A percentile compares a stretch with the other conserved stretches of the same genome.
These are phyloP conservation scores for Zaprionus inermis DNA, from an alignment of 1,140 invertebrate species.

Conservation along the genomic window DNA sequence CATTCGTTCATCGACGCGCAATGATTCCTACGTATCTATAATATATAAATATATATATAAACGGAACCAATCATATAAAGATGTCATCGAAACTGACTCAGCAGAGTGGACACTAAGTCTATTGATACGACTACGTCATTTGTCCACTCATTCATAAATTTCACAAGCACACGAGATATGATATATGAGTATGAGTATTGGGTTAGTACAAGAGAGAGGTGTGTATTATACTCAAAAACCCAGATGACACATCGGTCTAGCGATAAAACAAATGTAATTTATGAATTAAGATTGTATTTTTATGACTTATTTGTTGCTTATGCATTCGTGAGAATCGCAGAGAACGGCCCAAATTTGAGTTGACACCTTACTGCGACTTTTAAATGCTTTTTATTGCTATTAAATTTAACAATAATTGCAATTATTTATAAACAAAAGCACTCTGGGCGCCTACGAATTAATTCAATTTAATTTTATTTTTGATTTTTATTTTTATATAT, in stretches of 20 bases:
- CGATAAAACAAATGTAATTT: neutral
- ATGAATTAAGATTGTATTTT: neutral
- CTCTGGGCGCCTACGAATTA: constrained; percentile 37
- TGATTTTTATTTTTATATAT: constrained; percentile 4
- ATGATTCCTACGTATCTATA: constrained; percentile 10
- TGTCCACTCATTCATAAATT: constrained; percentile 5
- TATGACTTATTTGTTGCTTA: no score
- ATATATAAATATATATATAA: neutral
- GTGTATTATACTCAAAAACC: neutral
- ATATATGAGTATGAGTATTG: neutral
- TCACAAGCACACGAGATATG: constrained; percentile 3
- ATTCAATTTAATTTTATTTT: constrained; percentile 6
- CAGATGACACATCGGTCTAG: constrained; percentile 16
- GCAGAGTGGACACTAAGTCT: constrained; percentile 22
- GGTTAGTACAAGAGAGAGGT: neutral
- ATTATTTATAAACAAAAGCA: constrained; percentile 46
- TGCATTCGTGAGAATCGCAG: constrained; percentile 1
- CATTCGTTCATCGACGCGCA: constrained; percentile 24
- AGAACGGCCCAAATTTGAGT: neutral
- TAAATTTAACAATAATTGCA: constrained; percentile 43
- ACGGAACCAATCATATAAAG: neutral
- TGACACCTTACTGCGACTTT: neutral
- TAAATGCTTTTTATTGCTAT: constrained; percentile 25
- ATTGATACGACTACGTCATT: constrained; percentile 24
- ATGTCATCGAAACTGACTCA: constrained; percentile 22